Percentiles rank a stretch among this genome's conserved stretches.
These are phyloP conservation scores for Clarias gariepinus DNA, from an alignment of 2,113 vertebrate genomes.

Conservation along the genomic window DNA sequence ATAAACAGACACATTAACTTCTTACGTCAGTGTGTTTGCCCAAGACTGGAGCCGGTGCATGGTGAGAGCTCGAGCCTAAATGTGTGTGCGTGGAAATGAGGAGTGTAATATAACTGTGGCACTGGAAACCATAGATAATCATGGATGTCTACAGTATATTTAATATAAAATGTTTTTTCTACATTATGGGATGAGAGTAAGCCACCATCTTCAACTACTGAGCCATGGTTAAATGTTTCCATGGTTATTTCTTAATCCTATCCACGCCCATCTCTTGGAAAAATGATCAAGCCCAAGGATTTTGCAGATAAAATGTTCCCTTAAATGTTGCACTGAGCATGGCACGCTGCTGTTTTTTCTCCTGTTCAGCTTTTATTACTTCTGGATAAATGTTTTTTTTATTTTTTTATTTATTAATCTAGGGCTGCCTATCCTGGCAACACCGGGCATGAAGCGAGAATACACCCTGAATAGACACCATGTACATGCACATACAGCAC, in stretches of 20 bases:
- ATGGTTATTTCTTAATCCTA: neutral
- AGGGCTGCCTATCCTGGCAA: neutral
- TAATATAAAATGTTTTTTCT: neutral
- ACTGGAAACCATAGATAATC: neutral
- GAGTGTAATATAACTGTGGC: neutral
- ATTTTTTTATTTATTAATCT: neutral
- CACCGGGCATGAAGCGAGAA: neutral
- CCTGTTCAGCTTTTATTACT: neutral
- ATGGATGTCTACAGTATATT: neutral
- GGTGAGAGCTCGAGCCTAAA: slow-evolving; percentile 21
- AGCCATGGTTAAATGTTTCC: neutral
- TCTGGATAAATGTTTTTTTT: neutral
- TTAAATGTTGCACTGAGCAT: neutral
- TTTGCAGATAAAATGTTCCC: neutral
- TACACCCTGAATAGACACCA: neutral
- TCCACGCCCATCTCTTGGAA: neutral
- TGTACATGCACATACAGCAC: neutral
- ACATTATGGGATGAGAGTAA: neutral
- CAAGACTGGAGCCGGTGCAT: slow-evolving; percentile 28
- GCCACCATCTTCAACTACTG: neutral
- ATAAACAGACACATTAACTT: slow-evolving; percentile 50
- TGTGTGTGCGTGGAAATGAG: slow-evolving; percentile 23
- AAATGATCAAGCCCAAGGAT: neutral
- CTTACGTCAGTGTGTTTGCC: slow-evolving; percentile 44
- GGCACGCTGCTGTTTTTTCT: neutral